A percentile compares a stretch with the other conserved stretches of the same genome.
Evolutionary conservation across 2,113 vertebrate genomes (phyloP).

Genomic region (Vanacampus margaritifer): DNA sequence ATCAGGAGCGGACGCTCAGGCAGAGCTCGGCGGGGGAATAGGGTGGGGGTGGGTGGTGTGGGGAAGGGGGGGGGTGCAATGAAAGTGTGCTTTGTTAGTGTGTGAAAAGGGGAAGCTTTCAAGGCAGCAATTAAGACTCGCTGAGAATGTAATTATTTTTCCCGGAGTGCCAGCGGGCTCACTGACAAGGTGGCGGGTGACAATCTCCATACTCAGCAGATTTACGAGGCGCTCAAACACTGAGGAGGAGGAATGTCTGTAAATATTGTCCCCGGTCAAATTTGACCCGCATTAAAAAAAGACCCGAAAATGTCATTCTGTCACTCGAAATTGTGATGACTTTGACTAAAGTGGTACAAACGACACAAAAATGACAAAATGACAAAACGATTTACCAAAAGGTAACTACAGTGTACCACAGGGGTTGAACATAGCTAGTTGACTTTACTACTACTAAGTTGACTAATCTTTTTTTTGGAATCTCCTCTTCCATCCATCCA

Average conservation of each 20-base stretch:
- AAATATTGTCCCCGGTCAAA: neutral
- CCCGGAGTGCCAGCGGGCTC: conserved; percentile 52
- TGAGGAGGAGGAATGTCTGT: neutral
- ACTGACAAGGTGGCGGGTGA: conserved; percentile 55
- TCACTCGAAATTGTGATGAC: no score
- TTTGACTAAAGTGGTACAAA: no score
- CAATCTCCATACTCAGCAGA: conserved; percentile 56
- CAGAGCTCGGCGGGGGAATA: conserved; percentile 40
- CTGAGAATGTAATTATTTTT: conserved; percentile 65
- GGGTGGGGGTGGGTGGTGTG: neutral
- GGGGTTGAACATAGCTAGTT: no score
- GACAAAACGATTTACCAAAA: no score
- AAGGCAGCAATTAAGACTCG: conserved; percentile 60
- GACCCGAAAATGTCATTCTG: no score
- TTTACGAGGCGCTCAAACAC: conserved; percentile 22
- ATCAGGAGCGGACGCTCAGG: conserved; percentile 57
- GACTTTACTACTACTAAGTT: no score
- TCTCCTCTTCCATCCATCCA: no score
- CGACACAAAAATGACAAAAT: no score
- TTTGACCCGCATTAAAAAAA: no score
- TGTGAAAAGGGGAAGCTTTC: conserved; percentile 57
- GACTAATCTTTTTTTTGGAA: no score
- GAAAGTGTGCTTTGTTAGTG: conserved; percentile 50
- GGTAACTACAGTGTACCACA: no score
- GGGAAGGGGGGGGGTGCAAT: conserved; percentile 14